Evolutionary conservation across 2,797 vertebrate genomes (phyloP).

Genomic region (Jordanella pulchra): DNA sequence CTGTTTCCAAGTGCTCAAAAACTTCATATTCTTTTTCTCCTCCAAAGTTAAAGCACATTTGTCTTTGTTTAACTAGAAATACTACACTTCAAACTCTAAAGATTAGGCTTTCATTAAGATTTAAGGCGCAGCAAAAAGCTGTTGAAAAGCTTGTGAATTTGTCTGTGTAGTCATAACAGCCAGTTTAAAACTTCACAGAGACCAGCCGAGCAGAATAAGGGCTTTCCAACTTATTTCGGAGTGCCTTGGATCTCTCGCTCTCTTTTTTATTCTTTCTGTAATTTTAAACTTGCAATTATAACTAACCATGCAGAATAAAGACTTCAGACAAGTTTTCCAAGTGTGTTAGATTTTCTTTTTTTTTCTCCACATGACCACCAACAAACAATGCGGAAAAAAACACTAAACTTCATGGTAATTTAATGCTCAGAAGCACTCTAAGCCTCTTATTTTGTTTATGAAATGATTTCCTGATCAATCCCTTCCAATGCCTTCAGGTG

Average conservation of each 20-base stretch:
- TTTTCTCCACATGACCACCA: conserved; percentile 47
- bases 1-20: not conserved
- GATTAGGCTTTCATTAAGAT: not conserved
- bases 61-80: not conserved
- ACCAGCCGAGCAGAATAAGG: conserved; percentile 57
- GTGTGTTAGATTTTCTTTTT: conserved; percentile 36
- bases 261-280: conserved; percentile 24
- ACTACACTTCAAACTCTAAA: not conserved
- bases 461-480: conserved; percentile 30
- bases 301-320: conserved; percentile 64
- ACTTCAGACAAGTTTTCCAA: conserved; percentile 48
- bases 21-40: not conserved
- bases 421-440: conserved; percentile 30
- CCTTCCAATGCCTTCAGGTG: conserved; percentile 16
- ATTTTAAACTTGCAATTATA: conserved; percentile 61
- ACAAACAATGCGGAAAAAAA: conserved; percentile 11
- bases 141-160: conserved; percentile 20
- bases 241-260: conserved; percentile 40
- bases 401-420: conserved; percentile 33
- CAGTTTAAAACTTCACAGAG: conserved; percentile 38
- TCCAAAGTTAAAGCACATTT: not conserved
- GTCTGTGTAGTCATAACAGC: conserved; percentile 33
- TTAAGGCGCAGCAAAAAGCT: conserved; percentile 8
- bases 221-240: conserved; percentile 52
- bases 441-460: conserved; percentile 52